Conservation (phyloP, 2,888 invertebrate genomes). For the Nemoura dubitans region DNA sequence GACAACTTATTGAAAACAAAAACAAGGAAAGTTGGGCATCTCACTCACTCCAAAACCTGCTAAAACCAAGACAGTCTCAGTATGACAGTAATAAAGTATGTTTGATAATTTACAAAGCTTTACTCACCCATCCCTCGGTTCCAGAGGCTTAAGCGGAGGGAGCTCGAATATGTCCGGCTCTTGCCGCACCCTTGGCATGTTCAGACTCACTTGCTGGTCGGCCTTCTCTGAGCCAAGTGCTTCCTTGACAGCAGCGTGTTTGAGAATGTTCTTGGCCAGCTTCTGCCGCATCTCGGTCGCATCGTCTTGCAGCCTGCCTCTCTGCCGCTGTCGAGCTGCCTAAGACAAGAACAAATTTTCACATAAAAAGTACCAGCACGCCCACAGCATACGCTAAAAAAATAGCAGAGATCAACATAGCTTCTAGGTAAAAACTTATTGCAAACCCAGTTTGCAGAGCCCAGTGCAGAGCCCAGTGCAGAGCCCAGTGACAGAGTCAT, state of each 20-base stretch:
- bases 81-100: too few relatives aligned
- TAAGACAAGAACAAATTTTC: conserved; percentile 57
- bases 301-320: conserved; percentile 74
- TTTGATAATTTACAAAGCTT: too few relatives aligned
- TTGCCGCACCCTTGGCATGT: background rate
- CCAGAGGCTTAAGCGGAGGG: conserved; percentile 37
- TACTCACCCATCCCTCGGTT: background rate
- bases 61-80: too few relatives aligned
- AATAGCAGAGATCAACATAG: too few relatives aligned
- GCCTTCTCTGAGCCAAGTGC: conserved; percentile 46
- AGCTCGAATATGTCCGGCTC: conserved; percentile 46
- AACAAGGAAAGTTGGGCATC: background rate
- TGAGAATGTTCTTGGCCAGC: conserved; percentile 75
- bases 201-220: conserved; percentile 9
- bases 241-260: conserved; percentile 75
- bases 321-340: conserved; percentile 80
- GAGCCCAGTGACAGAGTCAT: too few relatives aligned
- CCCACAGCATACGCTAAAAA: too few relatives aligned
- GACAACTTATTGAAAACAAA: background rate
- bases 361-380: background rate
- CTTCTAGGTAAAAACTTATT: too few relatives aligned
- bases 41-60: too few relatives aligned
- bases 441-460: too few relatives aligned
- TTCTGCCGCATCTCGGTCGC: conserved; percentile 79
- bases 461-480: too few relatives aligned